Percentiles rank a stretch among this genome's conserved stretches.
These are phyloP conservation scores for Pelodytes ibericus DNA, from an alignment of 2,797 vertebrate species.

Conservation along the genomic window DNA sequence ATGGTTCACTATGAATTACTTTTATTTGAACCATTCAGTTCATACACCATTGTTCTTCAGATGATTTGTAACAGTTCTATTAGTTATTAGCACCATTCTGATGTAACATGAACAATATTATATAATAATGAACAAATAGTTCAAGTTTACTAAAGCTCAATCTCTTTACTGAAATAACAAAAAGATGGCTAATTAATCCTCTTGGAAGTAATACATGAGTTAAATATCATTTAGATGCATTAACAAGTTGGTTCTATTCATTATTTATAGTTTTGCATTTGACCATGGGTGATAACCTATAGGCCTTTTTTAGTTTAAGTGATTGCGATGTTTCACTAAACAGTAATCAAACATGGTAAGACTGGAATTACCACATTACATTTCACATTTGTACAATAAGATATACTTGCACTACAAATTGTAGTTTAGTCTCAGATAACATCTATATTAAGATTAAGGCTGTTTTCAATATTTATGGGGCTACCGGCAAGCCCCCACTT, in stretches of 20 bases:
- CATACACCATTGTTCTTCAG: constrained; percentile 64
- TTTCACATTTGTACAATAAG: background rate
- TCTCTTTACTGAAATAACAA: too few relatives aligned
- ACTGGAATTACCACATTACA: constrained; percentile 9
- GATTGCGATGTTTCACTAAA: background rate
- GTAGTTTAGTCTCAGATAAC: background rate
- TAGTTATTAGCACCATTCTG: constrained; percentile 66
- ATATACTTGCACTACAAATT: background rate
- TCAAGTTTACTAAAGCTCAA: too few relatives aligned
- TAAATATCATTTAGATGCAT: too few relatives aligned
- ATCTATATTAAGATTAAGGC: too few relatives aligned
- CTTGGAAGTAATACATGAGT: too few relatives aligned
- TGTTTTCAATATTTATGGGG: too few relatives aligned
- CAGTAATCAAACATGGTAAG: constrained; percentile 2
- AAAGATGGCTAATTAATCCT: too few relatives aligned
- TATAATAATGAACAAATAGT: too few relatives aligned
- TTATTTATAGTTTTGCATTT: too few relatives aligned
- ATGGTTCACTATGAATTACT: constrained; percentile 70
- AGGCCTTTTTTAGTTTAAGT: too few relatives aligned
- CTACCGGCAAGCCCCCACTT: background rate
- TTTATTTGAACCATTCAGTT: constrained; percentile 66
- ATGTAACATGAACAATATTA: background rate
- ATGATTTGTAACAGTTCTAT: constrained; percentile 59
- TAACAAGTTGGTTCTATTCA: too few relatives aligned
- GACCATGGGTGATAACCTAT: too few relatives aligned